Evolutionary conservation across 2,113 vertebrate genomes (phyloP).

Genomic region (Cyphomyrus discorhynchus): DNA sequence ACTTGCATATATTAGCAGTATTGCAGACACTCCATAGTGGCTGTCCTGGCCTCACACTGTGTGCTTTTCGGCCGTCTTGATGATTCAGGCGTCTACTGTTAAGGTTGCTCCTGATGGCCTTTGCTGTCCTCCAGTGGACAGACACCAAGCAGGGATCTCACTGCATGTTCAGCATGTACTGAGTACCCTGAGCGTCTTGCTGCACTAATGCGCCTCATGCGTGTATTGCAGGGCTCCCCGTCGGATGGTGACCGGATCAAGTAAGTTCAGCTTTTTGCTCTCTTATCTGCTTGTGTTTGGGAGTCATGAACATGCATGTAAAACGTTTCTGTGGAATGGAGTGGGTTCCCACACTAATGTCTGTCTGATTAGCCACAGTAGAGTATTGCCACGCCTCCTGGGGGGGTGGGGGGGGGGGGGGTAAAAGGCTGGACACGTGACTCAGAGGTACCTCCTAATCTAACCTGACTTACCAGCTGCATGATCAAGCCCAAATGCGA

Average conservation of each 20-base stretch:
- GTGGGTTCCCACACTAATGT: not conserved
- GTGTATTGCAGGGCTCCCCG: slow-evolving; percentile 69
- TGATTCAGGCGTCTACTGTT: not conserved
- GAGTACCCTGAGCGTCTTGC: not conserved
- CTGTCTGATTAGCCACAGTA: not conserved
- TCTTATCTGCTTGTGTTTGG: not conserved
- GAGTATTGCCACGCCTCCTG: not conserved
- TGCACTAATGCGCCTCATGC: not conserved
- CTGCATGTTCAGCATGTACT: not conserved
- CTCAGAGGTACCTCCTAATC: not conserved
- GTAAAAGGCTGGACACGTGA: not conserved
- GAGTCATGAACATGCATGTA: not conserved
- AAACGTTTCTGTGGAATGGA: not conserved
- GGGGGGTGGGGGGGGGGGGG: no score
- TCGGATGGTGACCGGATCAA: slow-evolving; percentile 85
- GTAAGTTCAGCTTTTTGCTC: slow-evolving; percentile 60
- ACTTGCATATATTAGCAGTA: not conserved
- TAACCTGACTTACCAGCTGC: not conserved
- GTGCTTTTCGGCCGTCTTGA: not conserved
- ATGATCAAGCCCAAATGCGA: not conserved
- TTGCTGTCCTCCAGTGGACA: not conserved
- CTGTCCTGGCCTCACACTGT: not conserved
- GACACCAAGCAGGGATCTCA: not conserved
- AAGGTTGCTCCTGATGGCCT: not conserved
- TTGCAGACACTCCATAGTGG: not conserved